Evolutionary conservation across 2,113 vertebrate species (phyloP).

Genomic region (Malurus elegans): DNA sequence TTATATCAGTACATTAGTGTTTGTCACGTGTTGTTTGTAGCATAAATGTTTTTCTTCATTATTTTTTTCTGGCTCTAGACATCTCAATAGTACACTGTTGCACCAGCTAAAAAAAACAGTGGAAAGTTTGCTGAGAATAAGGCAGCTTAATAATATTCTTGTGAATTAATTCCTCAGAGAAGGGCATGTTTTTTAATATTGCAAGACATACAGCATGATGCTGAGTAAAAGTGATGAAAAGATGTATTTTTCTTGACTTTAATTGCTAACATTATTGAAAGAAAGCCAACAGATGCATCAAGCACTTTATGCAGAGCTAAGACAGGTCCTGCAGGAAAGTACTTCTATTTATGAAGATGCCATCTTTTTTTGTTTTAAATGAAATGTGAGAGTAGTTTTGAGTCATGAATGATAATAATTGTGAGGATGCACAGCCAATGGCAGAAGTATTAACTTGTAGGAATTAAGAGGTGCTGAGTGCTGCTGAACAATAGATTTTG

Average conservation of each 20-base stretch:
- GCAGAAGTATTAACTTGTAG: neutral
- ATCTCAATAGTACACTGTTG: neutral
- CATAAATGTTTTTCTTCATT: neutral
- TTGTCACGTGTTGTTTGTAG: neutral
- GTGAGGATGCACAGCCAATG: neutral
- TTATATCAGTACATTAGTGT: neutral
- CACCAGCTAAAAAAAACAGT: neutral
- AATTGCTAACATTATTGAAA: neutral
- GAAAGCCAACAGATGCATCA: neutral
- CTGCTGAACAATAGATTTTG: neutral
- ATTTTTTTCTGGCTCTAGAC: neutral
- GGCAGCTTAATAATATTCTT: neutral
- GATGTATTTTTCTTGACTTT: neutral
- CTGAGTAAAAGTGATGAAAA: neutral
- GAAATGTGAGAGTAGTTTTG: neutral
- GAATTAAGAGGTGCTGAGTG: neutral
- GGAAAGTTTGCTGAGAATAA: neutral
- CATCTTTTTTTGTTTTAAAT: neutral
- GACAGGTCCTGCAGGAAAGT: neutral
- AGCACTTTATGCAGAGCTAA: neutral
- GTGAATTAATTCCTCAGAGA: neutral
- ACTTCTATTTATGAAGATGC: neutral
- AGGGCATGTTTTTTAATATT: neutral
- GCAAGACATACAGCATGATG: neutral
- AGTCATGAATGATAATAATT: neutral